Conservation (phyloP, 1,140 invertebrate species). For the Coboldia fuscipes region DNA sequence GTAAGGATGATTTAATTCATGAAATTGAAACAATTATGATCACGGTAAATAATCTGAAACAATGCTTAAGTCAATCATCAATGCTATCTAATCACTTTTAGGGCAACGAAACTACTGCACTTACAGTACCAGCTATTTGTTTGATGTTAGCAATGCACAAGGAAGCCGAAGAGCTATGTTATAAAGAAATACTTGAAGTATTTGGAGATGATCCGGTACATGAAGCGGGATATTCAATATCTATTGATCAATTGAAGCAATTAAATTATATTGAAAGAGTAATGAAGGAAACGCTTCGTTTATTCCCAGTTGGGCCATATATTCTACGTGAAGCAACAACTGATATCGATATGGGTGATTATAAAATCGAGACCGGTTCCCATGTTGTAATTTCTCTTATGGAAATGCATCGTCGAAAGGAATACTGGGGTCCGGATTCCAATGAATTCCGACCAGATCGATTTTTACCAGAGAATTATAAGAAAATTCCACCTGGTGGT, state of each 20-base stretch:
- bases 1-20: too few species aligned
- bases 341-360: constrained; percentile 8
- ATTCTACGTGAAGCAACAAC: constrained; percentile 16
- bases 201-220: neutral
- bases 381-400: constrained; percentile 12
- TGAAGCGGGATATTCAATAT: neutral
- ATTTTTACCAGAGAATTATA: constrained; percentile 32
- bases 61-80: too few species aligned
- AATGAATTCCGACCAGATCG: constrained; percentile 38
- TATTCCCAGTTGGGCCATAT: constrained; percentile 28
- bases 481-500: constrained; percentile 22
- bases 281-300: constrained; percentile 23
- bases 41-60: too few species aligned
- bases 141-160: neutral
- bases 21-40: too few species aligned
- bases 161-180: neutral
- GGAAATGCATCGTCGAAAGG: constrained; percentile 15
- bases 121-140: neutral
- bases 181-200: neutral
- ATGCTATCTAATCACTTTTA: too few species aligned
- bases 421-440: constrained; percentile 15
- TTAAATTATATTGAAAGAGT: constrained; percentile 7
- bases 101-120: neutral
- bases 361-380: neutral
- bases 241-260: constrained; percentile 1